Conservation (phyloP, 2,888 invertebrate species). For the Volucella bombylans region DNA sequence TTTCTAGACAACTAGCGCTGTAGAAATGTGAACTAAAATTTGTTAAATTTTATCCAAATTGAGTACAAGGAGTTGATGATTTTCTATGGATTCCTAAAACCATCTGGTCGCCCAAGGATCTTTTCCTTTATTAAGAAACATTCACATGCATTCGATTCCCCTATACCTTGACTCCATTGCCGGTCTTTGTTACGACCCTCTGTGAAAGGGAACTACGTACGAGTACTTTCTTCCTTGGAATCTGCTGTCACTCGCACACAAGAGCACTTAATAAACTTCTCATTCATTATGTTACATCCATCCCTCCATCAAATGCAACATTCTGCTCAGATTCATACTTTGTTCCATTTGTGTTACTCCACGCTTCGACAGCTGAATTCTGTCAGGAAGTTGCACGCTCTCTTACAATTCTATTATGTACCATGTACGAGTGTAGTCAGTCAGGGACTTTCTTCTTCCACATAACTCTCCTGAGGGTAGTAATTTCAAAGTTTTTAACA, state of each 20-base stretch:
- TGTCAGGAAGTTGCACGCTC: slow-evolving; percentile 39
- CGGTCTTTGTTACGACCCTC: too few relatives aligned
- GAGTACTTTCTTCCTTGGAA: slow-evolving; percentile 25
- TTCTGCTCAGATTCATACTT: neutral
- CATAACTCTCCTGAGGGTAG: slow-evolving; percentile 49
- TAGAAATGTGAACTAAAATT: too few relatives aligned
- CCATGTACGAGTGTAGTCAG: slow-evolving; percentile 3
- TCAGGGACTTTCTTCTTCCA: neutral
- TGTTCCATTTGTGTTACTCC: neutral
- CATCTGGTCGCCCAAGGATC: too few relatives aligned
- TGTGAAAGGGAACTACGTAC: too few relatives aligned
- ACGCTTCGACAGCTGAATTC: slow-evolving; percentile 23
- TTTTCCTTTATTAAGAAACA: too few relatives aligned
- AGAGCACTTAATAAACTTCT: slow-evolving; percentile 69
- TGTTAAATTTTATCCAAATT: too few relatives aligned
- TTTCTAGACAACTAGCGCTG: too few relatives aligned
- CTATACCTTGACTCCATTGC: too few relatives aligned
- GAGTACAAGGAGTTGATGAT: too few relatives aligned
- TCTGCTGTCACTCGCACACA: slow-evolving; percentile 65
- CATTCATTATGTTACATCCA: slow-evolving; percentile 35
- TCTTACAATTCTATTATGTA: too few relatives aligned
- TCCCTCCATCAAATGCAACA: slow-evolving; percentile 55
- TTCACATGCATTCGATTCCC: too few relatives aligned
- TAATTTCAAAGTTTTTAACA: slow-evolving; percentile 66
- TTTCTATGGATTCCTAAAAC: too few relatives aligned